Conservation (phyloP, 2,797 vertebrate genomes). For the Halcyon chelicuti region DNA sequence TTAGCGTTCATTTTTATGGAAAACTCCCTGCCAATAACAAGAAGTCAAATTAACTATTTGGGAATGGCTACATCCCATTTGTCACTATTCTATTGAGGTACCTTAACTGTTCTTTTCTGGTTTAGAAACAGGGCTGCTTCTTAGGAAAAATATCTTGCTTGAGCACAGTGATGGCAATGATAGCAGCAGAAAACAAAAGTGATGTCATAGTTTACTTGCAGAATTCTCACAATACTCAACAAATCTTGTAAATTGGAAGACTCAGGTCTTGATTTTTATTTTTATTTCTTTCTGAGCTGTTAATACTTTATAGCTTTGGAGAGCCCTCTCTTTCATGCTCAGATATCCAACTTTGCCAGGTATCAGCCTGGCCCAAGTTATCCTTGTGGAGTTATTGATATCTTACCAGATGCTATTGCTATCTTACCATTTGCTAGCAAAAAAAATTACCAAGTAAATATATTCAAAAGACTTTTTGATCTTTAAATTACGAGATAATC, state of each 20-base stretch:
- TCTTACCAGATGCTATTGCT: not conserved
- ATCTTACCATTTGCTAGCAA: not conserved
- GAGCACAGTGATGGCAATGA: not conserved
- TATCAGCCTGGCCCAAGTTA: not conserved
- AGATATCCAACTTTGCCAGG: not conserved
- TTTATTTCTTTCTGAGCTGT: not conserved
- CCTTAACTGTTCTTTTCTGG: not conserved
- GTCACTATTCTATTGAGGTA: not conserved
- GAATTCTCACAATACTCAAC: not conserved
- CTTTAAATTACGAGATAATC: not conserved
- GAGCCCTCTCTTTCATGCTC: accelerated
- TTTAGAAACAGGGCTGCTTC: not conserved
- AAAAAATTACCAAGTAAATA: not conserved
- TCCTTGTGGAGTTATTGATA: not conserved
- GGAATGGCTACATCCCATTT: not conserved
- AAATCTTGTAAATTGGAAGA: not conserved
- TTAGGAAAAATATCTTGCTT: not conserved
- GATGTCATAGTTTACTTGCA: not conserved
- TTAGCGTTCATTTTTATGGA: not conserved
- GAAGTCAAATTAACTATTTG: not conserved
- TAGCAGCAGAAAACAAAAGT: not conserved
- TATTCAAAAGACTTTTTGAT: not conserved
- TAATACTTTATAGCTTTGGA: not conserved
- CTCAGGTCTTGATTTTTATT: too few species aligned
- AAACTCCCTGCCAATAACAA: not conserved